Evolutionary conservation across 1,140 invertebrate genomes (phyloP).

Genomic region (Drosophila kanapiae): DNA sequence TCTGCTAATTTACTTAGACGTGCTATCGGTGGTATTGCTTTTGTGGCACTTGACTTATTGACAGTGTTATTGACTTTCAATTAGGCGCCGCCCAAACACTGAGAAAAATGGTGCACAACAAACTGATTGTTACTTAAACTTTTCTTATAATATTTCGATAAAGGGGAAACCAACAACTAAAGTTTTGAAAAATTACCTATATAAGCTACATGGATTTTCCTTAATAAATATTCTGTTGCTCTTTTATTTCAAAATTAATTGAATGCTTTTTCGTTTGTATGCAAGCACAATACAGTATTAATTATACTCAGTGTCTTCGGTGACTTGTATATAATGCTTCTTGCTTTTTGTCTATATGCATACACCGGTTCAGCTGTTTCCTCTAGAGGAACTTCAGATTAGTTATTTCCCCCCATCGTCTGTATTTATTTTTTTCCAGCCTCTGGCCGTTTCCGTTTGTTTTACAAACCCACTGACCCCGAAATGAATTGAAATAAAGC

Average conservation of each 20-base stretch:
- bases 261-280: background rate
- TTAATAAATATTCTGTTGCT: no score
- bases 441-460: constrained; percentile 48
- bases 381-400: constrained; percentile 43
- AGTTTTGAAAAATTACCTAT: no score
- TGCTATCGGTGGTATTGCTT: background rate
- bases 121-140: background rate
- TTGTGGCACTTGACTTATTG: constrained; percentile 44
- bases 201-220: no score
- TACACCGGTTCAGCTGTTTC: constrained; percentile 14
- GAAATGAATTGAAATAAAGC: constrained; percentile 49
- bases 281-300: background rate
- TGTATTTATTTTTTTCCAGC: constrained; percentile 18
- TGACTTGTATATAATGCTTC: background rate
- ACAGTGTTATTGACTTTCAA: constrained; percentile 42
- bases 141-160: background rate
- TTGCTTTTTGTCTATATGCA: background rate
- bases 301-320: no score
- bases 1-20: constrained; percentile 12
- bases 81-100: constrained; percentile 19
- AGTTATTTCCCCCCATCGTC: constrained; percentile 21
- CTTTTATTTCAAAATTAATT: background rate
- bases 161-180: no score
- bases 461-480: constrained; percentile 66
- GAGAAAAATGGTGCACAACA: constrained; percentile 3